Evolutionary conservation across 2,888 invertebrate species (phyloP), one percentile per base, ranked within the genome.

Genomic region (Drosophila fulvimacula): DNA sequence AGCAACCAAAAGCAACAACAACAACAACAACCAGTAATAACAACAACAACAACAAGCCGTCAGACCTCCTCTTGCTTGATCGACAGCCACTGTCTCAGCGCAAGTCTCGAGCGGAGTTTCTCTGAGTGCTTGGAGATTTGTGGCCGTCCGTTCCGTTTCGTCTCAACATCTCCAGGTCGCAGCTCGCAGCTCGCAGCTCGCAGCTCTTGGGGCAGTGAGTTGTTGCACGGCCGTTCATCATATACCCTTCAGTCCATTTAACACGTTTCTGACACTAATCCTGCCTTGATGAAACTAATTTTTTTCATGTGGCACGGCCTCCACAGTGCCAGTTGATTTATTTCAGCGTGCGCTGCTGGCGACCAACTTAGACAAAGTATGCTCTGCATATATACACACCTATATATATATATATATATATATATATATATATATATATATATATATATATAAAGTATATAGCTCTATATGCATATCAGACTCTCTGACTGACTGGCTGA

Each of bases 191-290:
- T 57, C 9, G 9, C 59, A 19, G 13, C 46, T 39, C 60, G 39
- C 32, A 34, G 63, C 48, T 41, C 48, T 52, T 60, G 63, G 66
- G 42, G 62, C 63, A 62, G 63, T 59, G 62, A 77, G 69, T 69
- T 71, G 73, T 71, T 67, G 67, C 72, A 73, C 80, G 81, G 79
- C 90, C 90, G 91, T 91, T 91, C 91, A 91, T 91, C 91, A 91
- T 85, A 91, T 85, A 90, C 90, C 90, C 91, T 91, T 91, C 92
- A 92, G 92, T 92, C 92, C 92, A 92, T 92, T 92, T 92, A 92
- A 92, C 92, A 92, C 92, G 90, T 92, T 92, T 92, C 88, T 92
- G 92, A 92, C 92, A 91, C 90, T 92, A 92, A 92, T 92, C 92
- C 92, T 89, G 90, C 84, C 90, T 91, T 91, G 92, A 92, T 92